Conservation (phyloP, 2,113 vertebrate species). For the Arothron firmamentum region DNA sequence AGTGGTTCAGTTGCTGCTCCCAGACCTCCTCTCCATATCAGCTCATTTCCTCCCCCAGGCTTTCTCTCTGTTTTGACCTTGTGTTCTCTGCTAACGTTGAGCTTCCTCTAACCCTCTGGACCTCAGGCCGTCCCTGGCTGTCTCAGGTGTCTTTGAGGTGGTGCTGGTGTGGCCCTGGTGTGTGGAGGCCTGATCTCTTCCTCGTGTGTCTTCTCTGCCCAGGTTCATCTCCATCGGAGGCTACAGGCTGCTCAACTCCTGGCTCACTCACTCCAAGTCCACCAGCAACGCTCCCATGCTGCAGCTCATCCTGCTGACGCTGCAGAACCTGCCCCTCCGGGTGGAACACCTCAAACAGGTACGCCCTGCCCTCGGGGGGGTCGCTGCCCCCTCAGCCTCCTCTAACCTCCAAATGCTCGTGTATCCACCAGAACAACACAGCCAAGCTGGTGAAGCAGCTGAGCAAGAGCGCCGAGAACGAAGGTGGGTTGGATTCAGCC, state of each 20-base stretch:
- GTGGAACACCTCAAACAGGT: constrained; percentile 95
- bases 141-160: no score
- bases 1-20: no score
- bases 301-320: constrained; percentile 87
- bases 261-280: constrained; percentile 89
- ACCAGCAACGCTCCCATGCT: constrained; percentile 86
- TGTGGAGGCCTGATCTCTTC: no score
- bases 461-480: constrained; percentile 88
- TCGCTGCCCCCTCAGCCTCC: not conserved
- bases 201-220: not conserved
- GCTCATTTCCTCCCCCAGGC: no score
- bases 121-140: no score
- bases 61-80: no score
- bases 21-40: no score
- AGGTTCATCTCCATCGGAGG: constrained; percentile 92
- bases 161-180: no score
- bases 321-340: constrained; percentile 91
- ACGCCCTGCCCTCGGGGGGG: no score
- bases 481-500: constrained; percentile 72
- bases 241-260: constrained; percentile 89
- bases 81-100: no score
- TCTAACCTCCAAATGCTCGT: not conserved
- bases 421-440: constrained; percentile 84
- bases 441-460: constrained; percentile 95
- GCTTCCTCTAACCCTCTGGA: no score